Conservation (phyloP, 2,797 vertebrate species). For the Otolemur crassicaudatus region DNA sequence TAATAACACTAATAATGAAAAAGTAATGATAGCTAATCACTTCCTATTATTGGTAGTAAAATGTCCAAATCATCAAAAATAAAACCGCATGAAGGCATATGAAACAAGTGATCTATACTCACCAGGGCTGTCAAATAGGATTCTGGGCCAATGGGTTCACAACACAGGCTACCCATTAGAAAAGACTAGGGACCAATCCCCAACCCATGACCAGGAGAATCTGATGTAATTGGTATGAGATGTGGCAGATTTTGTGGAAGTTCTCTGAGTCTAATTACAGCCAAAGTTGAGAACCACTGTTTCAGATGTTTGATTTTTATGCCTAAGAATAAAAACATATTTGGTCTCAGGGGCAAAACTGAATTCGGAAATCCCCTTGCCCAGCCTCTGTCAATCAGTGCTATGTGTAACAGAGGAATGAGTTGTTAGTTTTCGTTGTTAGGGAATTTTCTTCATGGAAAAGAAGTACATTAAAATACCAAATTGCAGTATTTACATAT, state of each 20-base stretch:
- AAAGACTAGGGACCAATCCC: neutral
- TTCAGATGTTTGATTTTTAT: conserved; percentile 64
- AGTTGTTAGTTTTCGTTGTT: conserved; percentile 79
- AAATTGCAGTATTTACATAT: conserved; percentile 85
- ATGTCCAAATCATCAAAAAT: conserved; percentile 68
- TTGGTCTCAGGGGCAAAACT: conserved; percentile 60
- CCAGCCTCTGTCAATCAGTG: conserved; percentile 74
- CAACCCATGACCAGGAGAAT: neutral
- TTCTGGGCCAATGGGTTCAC: neutral
- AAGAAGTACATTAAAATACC: conserved; percentile 84
- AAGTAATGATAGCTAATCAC: conserved; percentile 57
- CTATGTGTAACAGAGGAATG: conserved; percentile 66
- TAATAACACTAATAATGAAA: conserved; percentile 67
- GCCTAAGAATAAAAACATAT: conserved; percentile 59
- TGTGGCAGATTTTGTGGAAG: neutral
- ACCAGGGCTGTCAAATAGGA: conserved; percentile 18
- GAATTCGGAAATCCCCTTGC: conserved; percentile 60
- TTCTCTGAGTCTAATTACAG: neutral
- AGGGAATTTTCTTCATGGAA: conserved; percentile 82
- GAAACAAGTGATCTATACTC: neutral
- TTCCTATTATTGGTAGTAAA: conserved; percentile 60
- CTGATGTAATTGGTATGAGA: neutral
- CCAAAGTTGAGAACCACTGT: conserved; percentile 20
- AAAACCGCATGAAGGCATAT: conserved; percentile 4
- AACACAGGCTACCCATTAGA: neutral